A percentile compares a stretch with the other conserved stretches of the same genome.
These are phyloP conservation scores for Scrobipalpa atriplicella DNA, from an alignment of 2,888 invertebrate genomes.

Conservation along the genomic window DNA sequence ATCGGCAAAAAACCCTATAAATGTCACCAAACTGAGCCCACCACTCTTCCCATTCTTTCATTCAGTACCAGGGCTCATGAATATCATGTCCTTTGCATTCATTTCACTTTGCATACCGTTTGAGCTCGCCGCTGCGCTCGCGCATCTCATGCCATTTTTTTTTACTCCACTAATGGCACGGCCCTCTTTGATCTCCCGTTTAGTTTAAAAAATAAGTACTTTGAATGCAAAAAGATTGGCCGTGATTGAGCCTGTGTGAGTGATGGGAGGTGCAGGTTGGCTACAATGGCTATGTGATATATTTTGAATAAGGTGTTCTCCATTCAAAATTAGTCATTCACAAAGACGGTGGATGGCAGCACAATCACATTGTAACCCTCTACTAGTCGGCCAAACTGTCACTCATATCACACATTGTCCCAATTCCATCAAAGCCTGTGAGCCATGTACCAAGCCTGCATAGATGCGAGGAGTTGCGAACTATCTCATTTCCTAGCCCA, in stretches of 20 bases:
- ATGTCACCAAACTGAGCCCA: slow-evolving; percentile 12
- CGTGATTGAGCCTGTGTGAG: neutral
- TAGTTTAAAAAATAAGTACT: slow-evolving; percentile 57
- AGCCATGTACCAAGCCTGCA: slow-evolving; percentile 51
- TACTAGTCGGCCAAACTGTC: slow-evolving; percentile 27
- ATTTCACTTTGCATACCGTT: slow-evolving; percentile 61
- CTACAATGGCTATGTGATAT: neutral
- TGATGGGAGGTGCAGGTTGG: neutral
- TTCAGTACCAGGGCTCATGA: slow-evolving; percentile 54
- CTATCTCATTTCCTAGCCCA: slow-evolving; percentile 83
- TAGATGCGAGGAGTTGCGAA: slow-evolving; percentile 64
- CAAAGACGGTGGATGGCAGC: slow-evolving; percentile 29
- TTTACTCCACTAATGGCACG: slow-evolving; percentile 60
- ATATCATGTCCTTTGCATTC: slow-evolving; percentile 68
- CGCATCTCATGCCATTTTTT: slow-evolving; percentile 46
- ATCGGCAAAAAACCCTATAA: neutral
- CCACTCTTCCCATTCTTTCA: slow-evolving; percentile 26
- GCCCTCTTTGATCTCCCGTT: slow-evolving; percentile 70
- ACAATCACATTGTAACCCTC: slow-evolving; percentile 39
- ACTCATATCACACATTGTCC: slow-evolving; percentile 42
- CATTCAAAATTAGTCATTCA: slow-evolving; percentile 38
- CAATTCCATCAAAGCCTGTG: slow-evolving; percentile 57
- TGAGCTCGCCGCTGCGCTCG: slow-evolving; percentile 62
- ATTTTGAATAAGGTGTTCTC: slow-evolving; percentile 5
- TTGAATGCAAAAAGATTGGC: slow-evolving; percentile 28